A percentile compares a stretch with the other conserved stretches of the same genome.
Conservation (phyloP, 2,797 vertebrate species). For the Trachops cirrhosus region DNA sequence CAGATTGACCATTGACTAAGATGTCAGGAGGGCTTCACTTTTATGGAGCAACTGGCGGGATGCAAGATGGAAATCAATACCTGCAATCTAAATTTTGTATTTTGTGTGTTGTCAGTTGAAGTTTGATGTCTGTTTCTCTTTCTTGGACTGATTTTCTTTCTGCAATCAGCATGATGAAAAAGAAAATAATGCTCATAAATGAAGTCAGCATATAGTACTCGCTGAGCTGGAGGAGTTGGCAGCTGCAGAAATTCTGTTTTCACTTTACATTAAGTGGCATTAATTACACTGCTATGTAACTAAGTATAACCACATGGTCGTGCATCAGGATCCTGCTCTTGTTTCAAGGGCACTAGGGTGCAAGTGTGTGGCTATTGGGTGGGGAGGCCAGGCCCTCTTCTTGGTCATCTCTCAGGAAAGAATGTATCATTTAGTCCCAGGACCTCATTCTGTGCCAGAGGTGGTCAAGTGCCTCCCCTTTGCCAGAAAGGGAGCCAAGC, state of each 20-base stretch:
- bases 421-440: neutral
- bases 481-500: conserved; percentile 13
- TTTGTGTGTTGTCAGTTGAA: conserved; percentile 70
- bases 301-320: conserved; percentile 38
- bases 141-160: conserved; percentile 63
- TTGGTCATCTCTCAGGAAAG: neutral
- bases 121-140: conserved; percentile 78
- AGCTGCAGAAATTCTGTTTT: conserved; percentile 66
- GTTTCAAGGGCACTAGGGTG: neutral
- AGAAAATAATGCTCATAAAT: conserved; percentile 75
- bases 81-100: conserved; percentile 75
- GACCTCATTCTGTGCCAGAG: neutral
- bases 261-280: conserved; percentile 70
- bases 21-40: conserved; percentile 72
- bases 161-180: conserved; percentile 70
- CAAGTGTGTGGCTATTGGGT: neutral
- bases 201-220: conserved; percentile 59
- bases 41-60: conserved; percentile 75
- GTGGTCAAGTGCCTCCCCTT: neutral
- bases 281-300: conserved; percentile 68
- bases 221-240: conserved; percentile 63
- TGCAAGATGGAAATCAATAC: conserved; percentile 77
- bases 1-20: conserved; percentile 70
- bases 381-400: neutral
- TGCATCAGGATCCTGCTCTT: conserved; percentile 43